Evolutionary conservation across 2,113 vertebrate genomes (phyloP).

Genomic region (Amia ocellicauda): DNA sequence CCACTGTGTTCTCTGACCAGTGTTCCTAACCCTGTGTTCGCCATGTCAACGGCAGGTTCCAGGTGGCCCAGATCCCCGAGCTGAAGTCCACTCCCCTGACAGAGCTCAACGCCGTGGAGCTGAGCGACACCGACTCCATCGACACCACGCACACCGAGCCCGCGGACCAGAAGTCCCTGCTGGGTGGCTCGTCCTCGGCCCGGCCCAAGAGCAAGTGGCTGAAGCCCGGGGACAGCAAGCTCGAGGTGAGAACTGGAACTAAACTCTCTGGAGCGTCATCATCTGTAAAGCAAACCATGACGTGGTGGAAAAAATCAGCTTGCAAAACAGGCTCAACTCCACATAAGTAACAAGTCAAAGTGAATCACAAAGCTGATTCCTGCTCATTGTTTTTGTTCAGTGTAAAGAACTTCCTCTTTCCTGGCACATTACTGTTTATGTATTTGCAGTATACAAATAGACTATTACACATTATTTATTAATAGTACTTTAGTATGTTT

Average conservation of each 20-base stretch:
- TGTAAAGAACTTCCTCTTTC: too few relatives aligned
- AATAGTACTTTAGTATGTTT: too few relatives aligned
- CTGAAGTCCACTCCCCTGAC: constrained; percentile 56
- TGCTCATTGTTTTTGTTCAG: too few relatives aligned
- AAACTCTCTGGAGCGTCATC: too few relatives aligned
- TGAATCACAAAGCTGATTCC: too few relatives aligned
- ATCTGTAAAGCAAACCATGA: neutral
- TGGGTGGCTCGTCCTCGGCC: constrained; percentile 45
- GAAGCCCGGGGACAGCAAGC: constrained; percentile 31
- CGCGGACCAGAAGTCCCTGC: constrained; percentile 56
- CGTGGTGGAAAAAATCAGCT: too few relatives aligned
- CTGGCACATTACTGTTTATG: too few relatives aligned
- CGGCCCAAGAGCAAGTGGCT: constrained; percentile 45
- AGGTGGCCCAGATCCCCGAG: constrained; percentile 89
- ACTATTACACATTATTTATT: too few relatives aligned
- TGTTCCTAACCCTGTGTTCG: neutral
- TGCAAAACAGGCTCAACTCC: too few relatives aligned
- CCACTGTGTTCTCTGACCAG: neutral
- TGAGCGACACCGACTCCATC: constrained; percentile 32
- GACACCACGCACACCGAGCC: constrained; percentile 39
- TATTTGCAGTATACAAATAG: too few relatives aligned
- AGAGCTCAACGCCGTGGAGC: constrained; percentile 42
- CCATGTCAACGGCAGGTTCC: constrained; percentile 69
- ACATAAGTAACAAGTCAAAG: too few relatives aligned
- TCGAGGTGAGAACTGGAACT: constrained; percentile 55